Evolutionary conservation across 2,888 invertebrate species (phyloP).

Genomic region (Neuroscelio doddi): DNA sequence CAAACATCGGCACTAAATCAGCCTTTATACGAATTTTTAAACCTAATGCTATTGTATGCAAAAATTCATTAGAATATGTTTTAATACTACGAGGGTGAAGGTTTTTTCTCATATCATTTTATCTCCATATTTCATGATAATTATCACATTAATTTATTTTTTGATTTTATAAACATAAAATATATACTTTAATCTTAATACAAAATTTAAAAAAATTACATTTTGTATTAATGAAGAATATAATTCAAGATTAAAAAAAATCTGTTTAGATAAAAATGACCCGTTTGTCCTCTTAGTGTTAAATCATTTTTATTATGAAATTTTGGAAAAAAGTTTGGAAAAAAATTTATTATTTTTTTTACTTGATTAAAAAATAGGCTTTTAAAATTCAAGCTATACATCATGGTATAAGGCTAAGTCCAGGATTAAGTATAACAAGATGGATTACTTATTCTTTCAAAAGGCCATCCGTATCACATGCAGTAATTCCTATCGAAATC

Average conservation of each 20-base stretch:
- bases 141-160: too few species aligned
- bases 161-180: too few species aligned
- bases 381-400: conserved; percentile 63
- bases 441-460: conserved; percentile 65
- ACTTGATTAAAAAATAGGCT: too few species aligned
- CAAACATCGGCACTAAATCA: conserved; percentile 64
- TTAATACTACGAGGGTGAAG: neutral
- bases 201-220: neutral
- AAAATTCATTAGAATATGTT: conserved; percentile 2
- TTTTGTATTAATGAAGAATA: neutral
- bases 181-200: too few species aligned
- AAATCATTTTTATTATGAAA: too few species aligned
- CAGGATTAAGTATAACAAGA: conserved; percentile 68
- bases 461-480: conserved; percentile 55
- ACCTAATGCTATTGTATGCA: conserved; percentile 69
- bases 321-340: too few species aligned
- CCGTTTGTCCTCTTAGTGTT: too few species aligned
- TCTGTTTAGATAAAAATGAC: too few species aligned
- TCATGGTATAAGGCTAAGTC: conserved; percentile 57
- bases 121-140: too few species aligned
- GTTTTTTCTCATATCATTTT: too few species aligned
- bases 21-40: conserved; percentile 64
- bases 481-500: conserved; percentile 66
- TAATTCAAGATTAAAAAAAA: conserved; percentile 1
- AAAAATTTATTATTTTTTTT: too few species aligned